These are phyloP conservation scores for Cydia fagiglandana DNA, from an alignment of 1,140 invertebrate species.

Conservation along the genomic window DNA sequence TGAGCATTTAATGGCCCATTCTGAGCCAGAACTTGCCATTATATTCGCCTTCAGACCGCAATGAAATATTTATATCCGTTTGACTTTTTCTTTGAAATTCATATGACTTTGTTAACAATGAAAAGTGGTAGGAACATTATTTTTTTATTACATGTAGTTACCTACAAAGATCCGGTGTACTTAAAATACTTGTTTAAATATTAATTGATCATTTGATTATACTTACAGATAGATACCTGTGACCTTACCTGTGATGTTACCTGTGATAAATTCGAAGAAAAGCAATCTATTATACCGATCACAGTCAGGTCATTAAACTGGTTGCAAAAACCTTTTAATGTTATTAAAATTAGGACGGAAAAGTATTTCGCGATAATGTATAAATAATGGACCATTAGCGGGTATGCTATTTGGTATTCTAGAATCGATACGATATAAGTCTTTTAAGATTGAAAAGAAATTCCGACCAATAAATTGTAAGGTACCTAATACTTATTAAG, in stretches of 20 bases:
- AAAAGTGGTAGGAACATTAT: no score
- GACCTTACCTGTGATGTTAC: no score
- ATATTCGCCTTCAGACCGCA: constrained; percentile 1
- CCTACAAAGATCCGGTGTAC: no score
- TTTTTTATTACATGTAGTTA: no score
- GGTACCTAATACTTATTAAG: not conserved
- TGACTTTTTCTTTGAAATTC: not conserved
- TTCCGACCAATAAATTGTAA: not conserved
- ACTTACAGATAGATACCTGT: no score
- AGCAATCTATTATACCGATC: no score
- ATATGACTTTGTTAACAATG: not conserved
- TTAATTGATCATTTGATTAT: no score
- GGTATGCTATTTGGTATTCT: not conserved
- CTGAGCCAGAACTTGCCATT: constrained; percentile 21
- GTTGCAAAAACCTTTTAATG: not conserved
- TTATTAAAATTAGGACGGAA: not conserved
- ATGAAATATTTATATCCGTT: constrained; percentile 4
- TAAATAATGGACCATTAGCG: constrained; percentile 1
- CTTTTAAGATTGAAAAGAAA: not conserved
- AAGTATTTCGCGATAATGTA: not conserved
- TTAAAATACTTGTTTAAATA: no score
- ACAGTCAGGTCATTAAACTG: not conserved
- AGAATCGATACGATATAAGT: not conserved
- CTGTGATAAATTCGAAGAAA: no score
- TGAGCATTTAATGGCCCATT: constrained; percentile 28